A percentile compares a stretch with the other conserved stretches of the same genome.
These are phyloP conservation scores for Carettochelys insculpta DNA, from an alignment of 2,113 vertebrate species.

Conservation along the genomic window DNA sequence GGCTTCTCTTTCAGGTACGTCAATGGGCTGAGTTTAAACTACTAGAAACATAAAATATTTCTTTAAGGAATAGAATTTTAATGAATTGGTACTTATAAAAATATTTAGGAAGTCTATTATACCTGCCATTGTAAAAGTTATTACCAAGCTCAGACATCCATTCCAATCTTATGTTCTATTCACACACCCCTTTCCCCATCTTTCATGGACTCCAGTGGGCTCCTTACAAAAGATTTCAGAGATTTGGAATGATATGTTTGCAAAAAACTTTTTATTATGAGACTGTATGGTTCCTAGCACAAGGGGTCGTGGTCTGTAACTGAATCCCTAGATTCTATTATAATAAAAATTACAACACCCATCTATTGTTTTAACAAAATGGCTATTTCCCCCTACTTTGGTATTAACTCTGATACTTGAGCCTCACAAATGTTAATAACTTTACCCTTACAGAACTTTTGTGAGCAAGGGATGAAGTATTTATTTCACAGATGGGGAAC, in stretches of 20 bases:
- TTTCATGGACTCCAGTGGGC: background rate
- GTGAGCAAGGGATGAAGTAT: background rate
- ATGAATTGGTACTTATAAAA: background rate
- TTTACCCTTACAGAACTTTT: background rate
- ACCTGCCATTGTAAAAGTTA: background rate
- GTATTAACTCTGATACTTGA: background rate
- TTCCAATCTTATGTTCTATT: background rate
- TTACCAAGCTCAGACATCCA: background rate
- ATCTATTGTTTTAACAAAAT: background rate
- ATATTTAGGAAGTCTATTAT: background rate
- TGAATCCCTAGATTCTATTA: background rate
- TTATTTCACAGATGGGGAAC: background rate
- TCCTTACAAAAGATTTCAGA: background rate
- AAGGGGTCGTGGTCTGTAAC: background rate
- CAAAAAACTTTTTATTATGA: background rate
- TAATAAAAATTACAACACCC: background rate
- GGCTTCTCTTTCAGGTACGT: background rate
- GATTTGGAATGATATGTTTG: background rate
- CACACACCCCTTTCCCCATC: background rate
- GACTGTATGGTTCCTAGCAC: background rate
- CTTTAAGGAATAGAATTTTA: background rate
- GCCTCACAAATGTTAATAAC: background rate
- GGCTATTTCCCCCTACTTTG: background rate
- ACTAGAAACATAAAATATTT: background rate
- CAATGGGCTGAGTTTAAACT: background rate